Percentiles rank a stretch among this genome's conserved stretches.
Evolutionary conservation across 2,113 vertebrate species (phyloP).

Genomic region (Cacatua alba): DNA sequence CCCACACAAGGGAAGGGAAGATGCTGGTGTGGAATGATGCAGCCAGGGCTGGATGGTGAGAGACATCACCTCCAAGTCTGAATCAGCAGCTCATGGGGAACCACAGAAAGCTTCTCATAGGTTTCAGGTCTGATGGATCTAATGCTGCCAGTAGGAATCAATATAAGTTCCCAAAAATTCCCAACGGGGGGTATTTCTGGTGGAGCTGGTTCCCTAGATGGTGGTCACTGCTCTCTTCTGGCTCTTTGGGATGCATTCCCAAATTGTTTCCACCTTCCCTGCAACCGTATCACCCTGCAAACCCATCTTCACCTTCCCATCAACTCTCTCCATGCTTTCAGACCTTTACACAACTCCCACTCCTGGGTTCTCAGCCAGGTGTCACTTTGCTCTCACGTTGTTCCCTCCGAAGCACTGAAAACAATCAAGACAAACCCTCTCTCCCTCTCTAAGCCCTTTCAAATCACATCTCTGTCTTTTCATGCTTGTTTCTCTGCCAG

Average conservation of each 20-base stretch:
- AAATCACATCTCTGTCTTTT: rapidly evolving
- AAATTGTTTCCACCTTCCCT: not conserved
- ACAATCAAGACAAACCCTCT: not conserved
- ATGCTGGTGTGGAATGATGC: not conserved
- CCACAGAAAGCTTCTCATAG: not conserved
- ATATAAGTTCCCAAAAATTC: not conserved
- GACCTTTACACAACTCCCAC: not conserved
- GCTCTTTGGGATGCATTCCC: not conserved
- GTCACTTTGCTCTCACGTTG: rapidly evolving
- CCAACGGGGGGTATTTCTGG: not conserved
- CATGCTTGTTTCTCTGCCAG: not conserved
- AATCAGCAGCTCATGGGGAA: not conserved
- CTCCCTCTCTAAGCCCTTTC: not conserved
- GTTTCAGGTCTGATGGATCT: not conserved
- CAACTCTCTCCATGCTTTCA: not conserved
- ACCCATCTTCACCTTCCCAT: not conserved
- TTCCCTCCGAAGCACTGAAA: not conserved
- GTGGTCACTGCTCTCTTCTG: not conserved
- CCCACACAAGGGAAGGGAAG: not conserved
- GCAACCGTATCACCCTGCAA: not conserved
- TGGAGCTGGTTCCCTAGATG: not conserved
- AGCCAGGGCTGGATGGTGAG: not conserved
- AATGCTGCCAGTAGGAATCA: not conserved
- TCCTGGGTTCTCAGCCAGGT: not conserved
- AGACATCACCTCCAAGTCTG: not conserved